Conservation (phyloP, 2,797 vertebrate species). For the Rhinatrema bivittatum region DNA sequence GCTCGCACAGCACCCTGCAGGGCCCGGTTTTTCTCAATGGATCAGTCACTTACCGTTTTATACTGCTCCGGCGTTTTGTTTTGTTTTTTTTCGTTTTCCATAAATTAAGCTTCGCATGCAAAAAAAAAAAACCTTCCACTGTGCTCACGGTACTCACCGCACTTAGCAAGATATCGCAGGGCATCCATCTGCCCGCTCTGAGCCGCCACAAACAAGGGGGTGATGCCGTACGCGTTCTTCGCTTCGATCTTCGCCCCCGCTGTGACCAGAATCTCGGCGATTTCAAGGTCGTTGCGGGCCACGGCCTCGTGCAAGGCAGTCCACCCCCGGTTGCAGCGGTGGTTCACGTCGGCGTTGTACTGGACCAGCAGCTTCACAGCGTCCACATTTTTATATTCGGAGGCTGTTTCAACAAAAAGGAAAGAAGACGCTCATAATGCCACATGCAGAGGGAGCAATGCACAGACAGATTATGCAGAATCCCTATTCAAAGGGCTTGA, state of each 20-base stretch:
- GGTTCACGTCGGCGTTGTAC: constrained; percentile 76
- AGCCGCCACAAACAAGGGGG: constrained; percentile 82
- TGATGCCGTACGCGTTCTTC: constrained; percentile 74
- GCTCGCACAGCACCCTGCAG: too few species aligned
- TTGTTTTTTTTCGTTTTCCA: too few species aligned
- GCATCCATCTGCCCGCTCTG: constrained; percentile 73
- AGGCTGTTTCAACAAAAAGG: constrained; percentile 58
- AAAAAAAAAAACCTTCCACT: too few species aligned
- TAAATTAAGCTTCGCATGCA: too few species aligned
- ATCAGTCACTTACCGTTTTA: too few species aligned
- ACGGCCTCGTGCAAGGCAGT: constrained; percentile 87
- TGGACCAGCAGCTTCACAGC: constrained; percentile 70
- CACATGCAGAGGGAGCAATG: too few species aligned
- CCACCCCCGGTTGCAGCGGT: constrained; percentile 84
- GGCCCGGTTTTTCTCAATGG: too few species aligned
- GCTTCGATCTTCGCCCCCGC: constrained; percentile 76
- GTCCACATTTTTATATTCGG: constrained; percentile 71
- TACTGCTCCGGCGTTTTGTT: too few species aligned
- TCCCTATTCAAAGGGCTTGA: too few species aligned
- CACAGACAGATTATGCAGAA: too few species aligned
- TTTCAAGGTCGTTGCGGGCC: constrained; percentile 69
- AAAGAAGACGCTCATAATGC: not conserved
- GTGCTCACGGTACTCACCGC: constrained; percentile 75
- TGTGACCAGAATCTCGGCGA: constrained; percentile 73
- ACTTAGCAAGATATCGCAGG: constrained; percentile 69